Evolutionary conservation across 2,888 invertebrate genomes (phyloP).

Genomic region (Acutogordius australiensis): DNA sequence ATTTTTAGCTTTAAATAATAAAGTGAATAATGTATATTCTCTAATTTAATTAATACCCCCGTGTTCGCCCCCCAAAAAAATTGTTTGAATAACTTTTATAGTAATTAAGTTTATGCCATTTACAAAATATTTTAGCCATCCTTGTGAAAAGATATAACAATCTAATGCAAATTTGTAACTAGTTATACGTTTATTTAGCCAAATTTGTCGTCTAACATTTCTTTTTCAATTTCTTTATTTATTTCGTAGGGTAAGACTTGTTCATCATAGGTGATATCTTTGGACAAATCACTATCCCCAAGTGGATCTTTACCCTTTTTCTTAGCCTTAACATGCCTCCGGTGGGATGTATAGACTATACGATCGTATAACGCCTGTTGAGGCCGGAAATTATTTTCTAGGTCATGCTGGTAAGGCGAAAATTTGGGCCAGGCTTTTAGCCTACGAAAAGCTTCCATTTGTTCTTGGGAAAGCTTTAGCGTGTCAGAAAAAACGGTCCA

Average conservation of each 20-base stretch:
- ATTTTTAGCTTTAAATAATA: too few relatives aligned
- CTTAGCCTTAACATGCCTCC: background rate
- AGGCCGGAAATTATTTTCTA: background rate
- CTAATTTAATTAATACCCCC: too few relatives aligned
- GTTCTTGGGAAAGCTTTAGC: conserved; percentile 6
- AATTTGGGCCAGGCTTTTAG: conserved; percentile 2
- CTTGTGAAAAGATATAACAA: too few relatives aligned
- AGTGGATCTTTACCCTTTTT: background rate
- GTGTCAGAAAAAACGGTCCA: conserved; percentile 11
- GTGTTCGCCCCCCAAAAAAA: too few relatives aligned
- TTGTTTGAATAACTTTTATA: too few relatives aligned
- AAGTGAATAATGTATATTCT: too few relatives aligned
- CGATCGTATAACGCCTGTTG: background rate
- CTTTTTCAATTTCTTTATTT: conserved; percentile 9
- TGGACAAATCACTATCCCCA: background rate
- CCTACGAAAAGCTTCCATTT: background rate
- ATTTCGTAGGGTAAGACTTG: background rate
- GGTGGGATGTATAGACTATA: background rate
- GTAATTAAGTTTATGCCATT: too few relatives aligned
- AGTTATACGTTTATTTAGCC: too few relatives aligned
- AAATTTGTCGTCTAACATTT: conserved; percentile 8
- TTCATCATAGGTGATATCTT: background rate
- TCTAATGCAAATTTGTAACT: too few relatives aligned
- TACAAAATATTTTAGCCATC: too few relatives aligned
- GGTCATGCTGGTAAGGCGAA: background rate